Base-by-base conservation (phyloP, 2,888 invertebrate genomes). In the Pteria penguin region DNA sequence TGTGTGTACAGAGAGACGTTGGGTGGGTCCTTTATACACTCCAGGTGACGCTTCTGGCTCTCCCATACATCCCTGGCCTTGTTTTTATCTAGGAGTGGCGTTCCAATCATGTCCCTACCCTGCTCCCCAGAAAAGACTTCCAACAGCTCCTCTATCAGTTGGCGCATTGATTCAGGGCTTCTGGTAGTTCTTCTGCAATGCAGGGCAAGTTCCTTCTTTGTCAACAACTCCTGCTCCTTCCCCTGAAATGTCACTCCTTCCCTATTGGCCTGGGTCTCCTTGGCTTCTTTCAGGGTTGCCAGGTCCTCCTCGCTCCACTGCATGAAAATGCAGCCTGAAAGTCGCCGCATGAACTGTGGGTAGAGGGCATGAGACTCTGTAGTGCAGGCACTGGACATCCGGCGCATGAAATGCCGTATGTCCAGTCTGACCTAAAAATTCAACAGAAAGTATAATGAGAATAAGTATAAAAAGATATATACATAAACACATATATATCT, bases 361-460 rank as follows among this genome's bases (percentile, higher is more conserved):
- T 81, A 81, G 18, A 81, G 73, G 18, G 52, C 73, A 55, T 80
- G 80, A 2, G 72, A 18, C 4, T 81, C 81, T 1, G 76, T 75
- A 61, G 77, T 75, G 27, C 45, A 45, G 5, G 63, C 72, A 8
- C n/a, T 29, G 4, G 80, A 54, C 11, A 81, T n/a, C n/a, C 82
- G 22, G n/a, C 76, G 52, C 78, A 82, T 82, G 65, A 78, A 80
- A 33, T 83, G 81, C 71, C 76, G 77, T 14, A 82, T 76, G 62
- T 80, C 82, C 32, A 82, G 75, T 8, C 79, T 58, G 4, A 78
- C 63, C 31, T 45, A 31, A 18, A 79, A 26, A 1, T 3, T 57
- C n/a, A n/a, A n/a, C n/a, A n/a, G n/a, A n/a, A n/a, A n/a, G n/a
- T n/a, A n/a, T n/a, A n/a, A n/a, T n/a, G n/a, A n/a, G n/a, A n/a